phyloP scores from a whole-genome alignment of 2,888 invertebrate species.

The Sisyra terminalis region DNA sequence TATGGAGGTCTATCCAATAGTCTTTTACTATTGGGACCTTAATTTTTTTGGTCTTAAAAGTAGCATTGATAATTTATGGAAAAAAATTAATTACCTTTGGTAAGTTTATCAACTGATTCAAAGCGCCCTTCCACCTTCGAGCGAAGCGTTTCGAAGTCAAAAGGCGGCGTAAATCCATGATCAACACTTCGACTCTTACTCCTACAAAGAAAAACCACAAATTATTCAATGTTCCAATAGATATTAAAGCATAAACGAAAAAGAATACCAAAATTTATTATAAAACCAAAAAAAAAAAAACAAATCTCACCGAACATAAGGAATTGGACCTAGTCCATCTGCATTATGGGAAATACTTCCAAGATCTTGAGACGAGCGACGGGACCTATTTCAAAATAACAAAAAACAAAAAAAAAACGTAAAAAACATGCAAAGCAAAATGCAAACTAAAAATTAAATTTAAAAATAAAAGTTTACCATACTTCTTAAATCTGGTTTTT shows the following conservation, averaged over 20 bases:
- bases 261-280: constrained; percentile 16
- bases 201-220: constrained; percentile 41
- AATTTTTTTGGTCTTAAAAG: not conserved
- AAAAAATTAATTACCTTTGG: constrained; percentile 30
- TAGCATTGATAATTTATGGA: too few relatives aligned
- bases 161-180: constrained; percentile 73
- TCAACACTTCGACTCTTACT: constrained; percentile 84
- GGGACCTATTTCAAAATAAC: constrained; percentile 47
- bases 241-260: not conserved
- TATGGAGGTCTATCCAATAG: not conserved
- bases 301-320: constrained; percentile 33
- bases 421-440: constrained; percentile 5
- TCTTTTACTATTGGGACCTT: not conserved
- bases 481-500: too few relatives aligned
- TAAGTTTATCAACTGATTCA: constrained; percentile 55
- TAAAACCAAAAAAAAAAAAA: constrained; percentile 20
- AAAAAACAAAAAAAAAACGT: constrained; percentile 13
- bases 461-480: constrained; percentile 9
- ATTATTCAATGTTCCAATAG: not conserved
- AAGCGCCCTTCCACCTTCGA: constrained; percentile 76
- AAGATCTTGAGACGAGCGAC: constrained; percentile 72
- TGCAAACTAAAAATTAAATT: constrained; percentile 15
- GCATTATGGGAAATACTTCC: constrained; percentile 45
- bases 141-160: constrained; percentile 69
- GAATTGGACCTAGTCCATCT: constrained; percentile 42